Base-by-base conservation (phyloP, 2,888 invertebrate species). In the Eilema caniola region DNA sequence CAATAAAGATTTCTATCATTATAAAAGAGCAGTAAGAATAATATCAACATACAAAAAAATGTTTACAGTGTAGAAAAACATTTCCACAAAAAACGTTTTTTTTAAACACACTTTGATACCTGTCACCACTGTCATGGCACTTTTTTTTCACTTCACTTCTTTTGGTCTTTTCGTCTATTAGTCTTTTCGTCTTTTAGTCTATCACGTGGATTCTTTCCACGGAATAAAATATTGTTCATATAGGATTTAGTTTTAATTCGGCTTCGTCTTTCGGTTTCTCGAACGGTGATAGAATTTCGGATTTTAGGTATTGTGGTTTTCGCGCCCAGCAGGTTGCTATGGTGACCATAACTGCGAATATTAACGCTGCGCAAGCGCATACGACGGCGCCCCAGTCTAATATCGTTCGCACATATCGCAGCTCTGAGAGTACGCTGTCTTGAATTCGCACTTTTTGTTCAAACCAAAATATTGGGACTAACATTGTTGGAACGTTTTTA, bases 381-480 rank as follows among this genome's bases (percentile, higher is more conserved):
- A 89, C 88, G 0, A 86, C 86, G 0, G 89, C 89, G 7, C 95
- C 95, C 94, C 95, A 95, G 69, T 94, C 94, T 2, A 87, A 74
- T 1, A 93, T 83, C 31, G 87, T 78, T 25, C 94, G 89, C 2
- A 92, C 93, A 47, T 84, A 74, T 0, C 87, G 81, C n/a, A 98
- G 87, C 66, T 96, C 96, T 0, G 90, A 86, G 0, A 96, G 93
- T 65, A 97, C 86, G 0, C 95, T 91, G 0, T 96, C 94, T 0
- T 96, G 96, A 0, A 97, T 93, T 20, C 90, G 88, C 2, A 97
- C 97, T 70, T 93, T 95, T 85, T 98, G 96, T 83, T 97, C 96
- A 82, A 98, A 97, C 98, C 98, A 98, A 72, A 98, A 95, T 69
- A 97, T 95, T 0, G 98, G 98, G 81, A 98, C 96, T 86, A 96